These are phyloP conservation scores for Hydrozoanthus tunicans DNA, from an alignment of 64 coral and sea anemone genomes.

Conservation along the genomic window DNA sequence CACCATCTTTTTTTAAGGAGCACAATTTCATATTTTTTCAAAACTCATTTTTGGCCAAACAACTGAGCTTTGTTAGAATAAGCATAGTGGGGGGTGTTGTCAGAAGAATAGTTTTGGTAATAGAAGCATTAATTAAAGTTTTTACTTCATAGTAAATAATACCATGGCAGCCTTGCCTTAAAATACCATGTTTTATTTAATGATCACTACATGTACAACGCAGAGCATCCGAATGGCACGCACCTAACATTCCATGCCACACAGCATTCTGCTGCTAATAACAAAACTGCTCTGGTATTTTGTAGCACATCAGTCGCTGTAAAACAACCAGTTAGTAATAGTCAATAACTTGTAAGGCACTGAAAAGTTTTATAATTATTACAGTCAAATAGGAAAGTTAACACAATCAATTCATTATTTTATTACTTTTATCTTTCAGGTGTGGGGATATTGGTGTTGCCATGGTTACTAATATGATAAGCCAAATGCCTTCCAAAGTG, in stretches of 20 bases:
- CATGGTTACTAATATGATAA: no score
- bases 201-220: neutral
- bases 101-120: neutral
- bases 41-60: no score
- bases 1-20: no score
- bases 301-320: constrained; percentile 74
- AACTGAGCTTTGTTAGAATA: no score
- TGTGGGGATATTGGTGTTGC: no score
- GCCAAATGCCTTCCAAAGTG: no score
- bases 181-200: neutral
- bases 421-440: no score
- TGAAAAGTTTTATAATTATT: neutral
- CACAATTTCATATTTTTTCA: no score
- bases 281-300: constrained; percentile 73
- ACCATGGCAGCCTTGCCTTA: neutral
- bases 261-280: constrained; percentile 78
- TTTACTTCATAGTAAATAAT: neutral
- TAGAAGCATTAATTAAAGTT: neutral
- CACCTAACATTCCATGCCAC: constrained; percentile 87
- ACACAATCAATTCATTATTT: no score
- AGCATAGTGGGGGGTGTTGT: no score
- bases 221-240: neutral
- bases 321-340: neutral
- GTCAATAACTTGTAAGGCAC: neutral
- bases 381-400: neutral